Evolutionary conservation across 2,797 vertebrate genomes (phyloP).

Genomic region (Tapirus indicus): DNA sequence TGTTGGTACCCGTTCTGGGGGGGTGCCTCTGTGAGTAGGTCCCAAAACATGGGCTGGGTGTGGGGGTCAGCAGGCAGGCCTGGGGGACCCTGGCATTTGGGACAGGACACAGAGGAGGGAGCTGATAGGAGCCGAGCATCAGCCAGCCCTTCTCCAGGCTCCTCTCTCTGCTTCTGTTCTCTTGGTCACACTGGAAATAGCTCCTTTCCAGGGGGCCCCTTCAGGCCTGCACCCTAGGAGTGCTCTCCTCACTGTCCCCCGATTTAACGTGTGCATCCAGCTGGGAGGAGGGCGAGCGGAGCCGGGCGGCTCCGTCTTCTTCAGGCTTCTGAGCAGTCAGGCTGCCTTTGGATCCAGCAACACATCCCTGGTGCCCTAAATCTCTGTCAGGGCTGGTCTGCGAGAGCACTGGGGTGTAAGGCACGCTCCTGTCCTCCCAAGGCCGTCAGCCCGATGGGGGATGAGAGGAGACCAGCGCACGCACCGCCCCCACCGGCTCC

Average conservation of each 20-base stretch:
- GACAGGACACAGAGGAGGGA: rapidly evolving
- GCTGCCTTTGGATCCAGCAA: not conserved
- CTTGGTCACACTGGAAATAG: not conserved
- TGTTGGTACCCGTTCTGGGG: conserved; percentile 73
- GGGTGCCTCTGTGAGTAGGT: conserved; percentile 63
- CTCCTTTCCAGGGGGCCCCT: not conserved
- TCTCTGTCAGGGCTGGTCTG: not conserved
- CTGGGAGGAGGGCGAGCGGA: not conserved
- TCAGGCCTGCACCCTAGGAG: not conserved
- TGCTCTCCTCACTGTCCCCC: not conserved
- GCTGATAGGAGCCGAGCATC: rapidly evolving
- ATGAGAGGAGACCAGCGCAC: not conserved
- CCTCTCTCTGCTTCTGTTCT: not conserved
- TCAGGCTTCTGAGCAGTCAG: not conserved
- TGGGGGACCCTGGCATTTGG: too few relatives aligned
- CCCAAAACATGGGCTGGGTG: rapidly evolving
- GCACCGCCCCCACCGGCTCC: rapidly evolving
- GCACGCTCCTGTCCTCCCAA: rapidly evolving
- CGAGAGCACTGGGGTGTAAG: not conserved
- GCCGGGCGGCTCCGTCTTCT: not conserved
- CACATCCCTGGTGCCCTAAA: too few relatives aligned
- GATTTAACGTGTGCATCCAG: rapidly evolving
- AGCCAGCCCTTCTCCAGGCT: too few relatives aligned
- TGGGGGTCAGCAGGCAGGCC: too few relatives aligned
- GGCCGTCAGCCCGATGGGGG: not conserved